Evolutionary conservation across 2,888 invertebrate species (phyloP), one percentile per base, ranked within the genome.

Genomic region (Malthinus seriepunctatus): DNA sequence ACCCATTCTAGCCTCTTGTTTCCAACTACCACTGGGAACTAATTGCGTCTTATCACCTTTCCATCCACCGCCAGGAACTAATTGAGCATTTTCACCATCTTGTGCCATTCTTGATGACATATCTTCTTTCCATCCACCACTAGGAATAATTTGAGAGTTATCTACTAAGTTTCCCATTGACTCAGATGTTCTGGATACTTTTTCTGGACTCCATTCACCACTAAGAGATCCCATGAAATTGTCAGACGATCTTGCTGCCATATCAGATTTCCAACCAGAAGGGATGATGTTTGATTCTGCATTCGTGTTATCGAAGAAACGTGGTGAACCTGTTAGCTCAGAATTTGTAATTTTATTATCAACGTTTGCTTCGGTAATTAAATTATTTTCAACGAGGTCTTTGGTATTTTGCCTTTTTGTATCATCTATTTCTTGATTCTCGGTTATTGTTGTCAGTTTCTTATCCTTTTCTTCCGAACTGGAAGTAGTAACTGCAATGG

Each of bases 401-500:
- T 47, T 34, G 32, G 12, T 11, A 9, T n/a, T n/a, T n/a, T n/a
- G 1, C n/a, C 14, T 8, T 14, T 32, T 9, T 33, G 9, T 11
- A 14, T 2, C 12, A 11, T 47, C 33, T 10, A 8, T 2, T n/a
- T n/a, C 44, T 44, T 44, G 14, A 15, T 15, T 23, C 2, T 5
- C 7, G 8, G 44, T n/a, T 45, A 15, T n/a, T n/a, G 31, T 15
- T 9, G 9, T 31, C 8, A 2, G n/a, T 10, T 45, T 32, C 2
- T 67, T 64, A 50, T 73, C 72, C 49, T 69, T 68, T 6, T 68
- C 63, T 39, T 68, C 68, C 10, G 38, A 56, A 8, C 7, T 33
- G 12, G 38, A 39, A 32, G 51, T 12, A 5, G 12, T 14, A 34
- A 12, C 39, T 1, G 37, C 31, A 11, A 32, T 44, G 15, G 51